Base-by-base conservation (phyloP, 2,888 invertebrate species). In the Catonia carolina region DNA sequence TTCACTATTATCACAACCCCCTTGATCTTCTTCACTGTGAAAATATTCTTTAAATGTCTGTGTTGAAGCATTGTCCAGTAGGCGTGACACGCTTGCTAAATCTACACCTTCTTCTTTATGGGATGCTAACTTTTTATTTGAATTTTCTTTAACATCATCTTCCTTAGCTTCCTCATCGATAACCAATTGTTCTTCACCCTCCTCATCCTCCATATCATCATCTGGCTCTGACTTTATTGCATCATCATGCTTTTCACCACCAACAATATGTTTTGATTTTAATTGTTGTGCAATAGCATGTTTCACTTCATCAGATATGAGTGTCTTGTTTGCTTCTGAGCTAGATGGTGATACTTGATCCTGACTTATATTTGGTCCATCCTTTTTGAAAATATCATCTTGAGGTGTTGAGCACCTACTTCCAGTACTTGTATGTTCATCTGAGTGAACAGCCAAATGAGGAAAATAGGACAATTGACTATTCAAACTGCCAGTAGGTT, bases 231-330 rank as follows among this genome's bases (percentile, higher is more conserved):
- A 27, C 8, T 27, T 27, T 6, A 27, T 27, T 27, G 8, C 27
- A 45, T 45, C 20, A 23, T 14, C 45, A 8, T 2, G 1, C 22
- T 45, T 45, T 4, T 45, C 45, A 12, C 22, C 41, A 23, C 23
- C 22, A 22, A 12, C 18, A 5, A 4, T 42, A 12, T 52, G 53
- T 20, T 81, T 66, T 85, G 85, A 63, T 57, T 86, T 86, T 2
- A 89, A 74, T 65, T 90, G 89, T 64, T 89, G 86, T 14, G 89
- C 85, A 47, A 90, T 82, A 1, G 89, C 89, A 63, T 82, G 85
- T 66, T 86, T 88, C 0, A 89, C 78, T 65, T 84, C 81, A 62
- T 83, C 82, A 1, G 81, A 81, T 18, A 83, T 81, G 4, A 27
- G 27, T 6, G 27, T 27, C 8, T 27, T 27, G 27, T 27, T 27